phyloP scores from a whole-genome alignment of 2,797 vertebrate species.

The Anguilla marmorata region DNA sequence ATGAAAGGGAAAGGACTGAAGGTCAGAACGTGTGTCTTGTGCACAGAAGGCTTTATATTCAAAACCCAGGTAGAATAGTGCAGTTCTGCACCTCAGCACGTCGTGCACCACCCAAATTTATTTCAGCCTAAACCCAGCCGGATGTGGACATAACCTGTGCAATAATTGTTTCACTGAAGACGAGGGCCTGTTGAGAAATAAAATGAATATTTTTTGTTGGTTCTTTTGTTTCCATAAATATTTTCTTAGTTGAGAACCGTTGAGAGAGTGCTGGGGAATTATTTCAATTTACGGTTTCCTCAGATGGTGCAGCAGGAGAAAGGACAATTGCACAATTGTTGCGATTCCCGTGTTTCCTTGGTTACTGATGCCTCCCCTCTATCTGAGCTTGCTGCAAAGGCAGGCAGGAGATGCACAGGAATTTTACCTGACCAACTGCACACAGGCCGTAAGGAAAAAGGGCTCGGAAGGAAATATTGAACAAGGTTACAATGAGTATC shows the following conservation, averaged over 20 bases:
- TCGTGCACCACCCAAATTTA: background rate
- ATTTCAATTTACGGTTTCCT: background rate
- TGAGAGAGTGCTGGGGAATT: background rate
- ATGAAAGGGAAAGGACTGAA: too few species aligned
- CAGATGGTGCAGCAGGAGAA: background rate
- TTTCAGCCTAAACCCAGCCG: background rate
- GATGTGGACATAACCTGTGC: background rate
- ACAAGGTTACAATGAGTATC: background rate
- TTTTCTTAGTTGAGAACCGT: background rate
- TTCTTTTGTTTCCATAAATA: background rate
- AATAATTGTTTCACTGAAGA: background rate
- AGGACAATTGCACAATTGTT: conserved; percentile 2
- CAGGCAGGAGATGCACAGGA: background rate
- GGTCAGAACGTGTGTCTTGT: too few species aligned
- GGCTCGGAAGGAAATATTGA: background rate
- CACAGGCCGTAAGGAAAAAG: background rate
- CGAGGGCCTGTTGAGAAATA: background rate
- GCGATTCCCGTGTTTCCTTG: background rate
- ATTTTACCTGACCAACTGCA: background rate
- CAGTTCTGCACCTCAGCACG: background rate
- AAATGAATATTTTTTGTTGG: background rate
- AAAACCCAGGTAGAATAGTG: background rate
- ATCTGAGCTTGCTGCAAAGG: conserved; percentile 1
- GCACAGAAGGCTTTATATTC: background rate
- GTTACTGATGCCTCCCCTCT: background rate